Evolutionary conservation across 1,140 invertebrate species (phyloP).

Genomic region (Holotrichia oblita): DNA sequence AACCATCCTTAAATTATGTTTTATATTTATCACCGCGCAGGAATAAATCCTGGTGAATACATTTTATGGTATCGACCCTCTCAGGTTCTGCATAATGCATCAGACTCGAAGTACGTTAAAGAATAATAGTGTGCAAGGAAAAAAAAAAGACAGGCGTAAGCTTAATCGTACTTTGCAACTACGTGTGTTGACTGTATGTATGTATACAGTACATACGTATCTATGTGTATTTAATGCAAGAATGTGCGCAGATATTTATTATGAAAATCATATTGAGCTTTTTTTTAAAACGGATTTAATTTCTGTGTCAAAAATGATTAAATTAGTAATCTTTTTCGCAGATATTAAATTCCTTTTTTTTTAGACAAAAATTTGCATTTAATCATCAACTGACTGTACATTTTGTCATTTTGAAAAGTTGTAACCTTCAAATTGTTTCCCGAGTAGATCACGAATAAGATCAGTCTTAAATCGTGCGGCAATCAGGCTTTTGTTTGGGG

Average conservation of each 20-base stretch:
- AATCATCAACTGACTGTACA: no score
- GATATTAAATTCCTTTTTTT: no score
- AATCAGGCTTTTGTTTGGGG: no score
- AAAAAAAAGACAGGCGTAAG: neutral
- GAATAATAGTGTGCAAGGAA: neutral
- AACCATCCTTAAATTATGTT: constrained; percentile 13
- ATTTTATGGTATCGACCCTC: constrained; percentile 7
- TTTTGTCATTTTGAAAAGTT: no score
- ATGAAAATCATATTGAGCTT: neutral
- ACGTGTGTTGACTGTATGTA: neutral
- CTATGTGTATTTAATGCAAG: neutral
- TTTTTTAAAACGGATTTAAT: no score
- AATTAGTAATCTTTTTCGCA: no score
- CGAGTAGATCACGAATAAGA: no score
- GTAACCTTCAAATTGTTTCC: no score
- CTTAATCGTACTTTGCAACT: neutral
- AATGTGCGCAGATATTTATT: neutral
- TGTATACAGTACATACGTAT: no score
- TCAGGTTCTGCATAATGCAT: constrained; percentile 3
- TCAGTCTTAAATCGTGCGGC: no score
- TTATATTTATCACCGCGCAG: constrained; percentile 11
- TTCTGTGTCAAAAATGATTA: no score
- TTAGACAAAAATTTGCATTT: no score
- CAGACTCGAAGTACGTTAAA: neutral
- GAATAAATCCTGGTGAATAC: constrained; percentile 1